Conservation (phyloP, 2,113 vertebrate species). For the Lasiurus borealis region DNA sequence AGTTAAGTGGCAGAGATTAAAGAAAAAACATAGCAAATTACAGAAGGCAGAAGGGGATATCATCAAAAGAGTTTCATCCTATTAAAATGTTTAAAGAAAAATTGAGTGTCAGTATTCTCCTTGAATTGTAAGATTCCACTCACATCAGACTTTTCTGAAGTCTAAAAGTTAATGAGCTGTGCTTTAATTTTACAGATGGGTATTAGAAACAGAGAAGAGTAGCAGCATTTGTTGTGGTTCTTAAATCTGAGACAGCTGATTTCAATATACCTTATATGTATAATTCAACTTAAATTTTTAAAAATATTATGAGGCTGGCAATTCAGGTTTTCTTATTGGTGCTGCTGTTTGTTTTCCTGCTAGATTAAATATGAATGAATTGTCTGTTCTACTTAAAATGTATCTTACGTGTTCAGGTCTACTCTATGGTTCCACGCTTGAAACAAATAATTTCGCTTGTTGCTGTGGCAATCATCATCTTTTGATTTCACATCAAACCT, state of each 20-base stretch:
- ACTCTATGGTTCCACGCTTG: background rate
- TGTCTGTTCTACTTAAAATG: background rate
- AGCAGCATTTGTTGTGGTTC: background rate
- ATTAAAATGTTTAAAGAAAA: background rate
- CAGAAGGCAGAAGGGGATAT: background rate
- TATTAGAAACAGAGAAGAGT: background rate
- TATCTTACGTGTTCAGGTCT: background rate
- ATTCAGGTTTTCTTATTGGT: background rate
- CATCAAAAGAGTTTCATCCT: too few species aligned
- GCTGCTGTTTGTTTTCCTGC: background rate
- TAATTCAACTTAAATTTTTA: background rate
- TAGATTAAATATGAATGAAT: background rate
- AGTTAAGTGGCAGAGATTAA: background rate
- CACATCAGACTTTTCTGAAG: background rate
- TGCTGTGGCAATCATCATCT: background rate
- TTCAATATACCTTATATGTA: background rate
- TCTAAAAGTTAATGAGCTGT: background rate
- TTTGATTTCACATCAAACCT: background rate
- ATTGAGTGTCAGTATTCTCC: fast-evolving
- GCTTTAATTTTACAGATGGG: background rate
- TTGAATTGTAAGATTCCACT: background rate
- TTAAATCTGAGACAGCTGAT: background rate
- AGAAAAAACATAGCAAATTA: background rate
- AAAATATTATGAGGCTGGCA: background rate
- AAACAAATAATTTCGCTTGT: background rate